phyloP scores from a whole-genome alignment of 1,140 invertebrate species.

The Drosophila guanche region DNA sequence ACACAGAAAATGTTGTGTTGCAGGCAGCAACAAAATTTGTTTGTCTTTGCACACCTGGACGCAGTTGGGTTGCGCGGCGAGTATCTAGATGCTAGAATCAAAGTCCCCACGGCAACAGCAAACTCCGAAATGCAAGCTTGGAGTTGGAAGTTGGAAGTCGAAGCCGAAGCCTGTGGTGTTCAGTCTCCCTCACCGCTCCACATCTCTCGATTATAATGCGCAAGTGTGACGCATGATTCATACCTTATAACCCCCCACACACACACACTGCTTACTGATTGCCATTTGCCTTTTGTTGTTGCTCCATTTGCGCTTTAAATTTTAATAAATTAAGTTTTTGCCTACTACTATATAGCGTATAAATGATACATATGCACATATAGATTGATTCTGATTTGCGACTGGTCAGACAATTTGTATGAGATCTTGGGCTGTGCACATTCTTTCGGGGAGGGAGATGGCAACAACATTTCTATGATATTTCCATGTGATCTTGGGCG shows the following conservation, averaged over 20 bases:
- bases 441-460: too few relatives aligned
- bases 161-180: conserved; percentile 13
- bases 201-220: conserved; percentile 67
- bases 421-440: neutral
- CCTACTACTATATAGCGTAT: conserved; percentile 28
- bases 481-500: too few relatives aligned
- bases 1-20: neutral
- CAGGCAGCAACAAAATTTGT: conserved; percentile 53
- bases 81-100: conserved; percentile 72
- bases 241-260: conserved; percentile 41
- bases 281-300: conserved; percentile 24
- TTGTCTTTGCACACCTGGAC: conserved; percentile 66
- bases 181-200: conserved; percentile 24
- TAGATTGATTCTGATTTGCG: conserved; percentile 10
- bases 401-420: conserved; percentile 45
- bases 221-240: conserved; percentile 78
- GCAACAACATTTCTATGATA: too few relatives aligned
- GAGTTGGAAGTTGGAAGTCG: conserved; percentile 14
- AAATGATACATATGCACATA: conserved; percentile 7
- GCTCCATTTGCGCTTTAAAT: conserved; percentile 72
- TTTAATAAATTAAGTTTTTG: conserved; percentile 77
- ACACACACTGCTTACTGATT: conserved; percentile 22
- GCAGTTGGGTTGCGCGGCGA: conserved; percentile 25
- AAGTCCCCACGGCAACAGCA: conserved; percentile 60
- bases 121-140: conserved; percentile 42